Evolutionary conservation across 2,797 vertebrate species (phyloP).

Genomic region (Pseudochirops corinnae): DNA sequence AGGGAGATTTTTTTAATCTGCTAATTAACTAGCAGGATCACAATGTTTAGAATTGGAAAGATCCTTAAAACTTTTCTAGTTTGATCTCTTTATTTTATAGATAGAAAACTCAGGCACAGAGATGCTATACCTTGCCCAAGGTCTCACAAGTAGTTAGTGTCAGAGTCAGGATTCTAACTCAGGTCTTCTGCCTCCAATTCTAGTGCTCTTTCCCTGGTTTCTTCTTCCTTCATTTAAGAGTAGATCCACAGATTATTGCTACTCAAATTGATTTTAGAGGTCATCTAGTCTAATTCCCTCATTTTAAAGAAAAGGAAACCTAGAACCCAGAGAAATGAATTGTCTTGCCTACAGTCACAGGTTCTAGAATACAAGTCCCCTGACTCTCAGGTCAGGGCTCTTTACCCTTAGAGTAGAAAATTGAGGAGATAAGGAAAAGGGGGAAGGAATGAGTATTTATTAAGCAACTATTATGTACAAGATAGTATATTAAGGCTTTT

Average conservation of each 20-base stretch:
- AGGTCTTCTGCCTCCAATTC: neutral
- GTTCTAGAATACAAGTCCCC: neutral
- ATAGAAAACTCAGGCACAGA: neutral
- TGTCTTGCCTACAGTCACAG: neutral
- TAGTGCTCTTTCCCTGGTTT: neutral
- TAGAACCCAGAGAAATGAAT: neutral
- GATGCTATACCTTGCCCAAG: neutral
- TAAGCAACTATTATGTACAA: neutral
- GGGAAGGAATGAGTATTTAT: neutral
- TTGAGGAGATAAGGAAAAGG: neutral
- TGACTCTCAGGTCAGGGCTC: neutral
- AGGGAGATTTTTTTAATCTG: neutral
- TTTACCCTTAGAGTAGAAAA: neutral
- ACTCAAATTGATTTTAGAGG: neutral
- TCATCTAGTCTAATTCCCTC: neutral
- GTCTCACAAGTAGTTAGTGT: neutral
- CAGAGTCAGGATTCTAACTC: neutral
- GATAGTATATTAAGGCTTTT: neutral
- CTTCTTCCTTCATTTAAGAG: neutral
- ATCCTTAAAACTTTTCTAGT: neutral
- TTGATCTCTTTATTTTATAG: neutral
- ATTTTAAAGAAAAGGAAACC: neutral
- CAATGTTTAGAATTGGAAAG: neutral
- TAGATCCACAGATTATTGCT: neutral
- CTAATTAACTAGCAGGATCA: neutral